phyloP scores from a whole-genome alignment of 2,797 vertebrate genomes.

The Acanthurus lineatus region DNA sequence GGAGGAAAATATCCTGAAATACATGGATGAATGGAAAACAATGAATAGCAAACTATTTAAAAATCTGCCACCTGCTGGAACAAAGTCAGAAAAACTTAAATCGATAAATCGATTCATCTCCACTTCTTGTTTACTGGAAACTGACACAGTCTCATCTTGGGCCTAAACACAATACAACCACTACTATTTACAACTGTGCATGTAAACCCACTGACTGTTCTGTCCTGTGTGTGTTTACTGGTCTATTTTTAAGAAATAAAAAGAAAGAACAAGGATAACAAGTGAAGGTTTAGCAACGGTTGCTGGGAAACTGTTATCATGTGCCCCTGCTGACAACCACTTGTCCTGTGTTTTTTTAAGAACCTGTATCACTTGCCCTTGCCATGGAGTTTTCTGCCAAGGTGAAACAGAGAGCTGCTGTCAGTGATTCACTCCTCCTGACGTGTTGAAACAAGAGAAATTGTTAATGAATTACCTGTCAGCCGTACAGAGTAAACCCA shows the following conservation, averaged over 20 bases:
- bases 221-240: not conserved
- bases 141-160: too few relatives aligned
- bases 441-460: slow-evolving; percentile 33
- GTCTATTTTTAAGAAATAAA: slow-evolving; percentile 25
- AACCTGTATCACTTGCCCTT: slow-evolving; percentile 29
- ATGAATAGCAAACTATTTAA: too few relatives aligned
- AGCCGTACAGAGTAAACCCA: slow-evolving; percentile 1
- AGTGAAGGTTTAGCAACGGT: slow-evolving; percentile 14
- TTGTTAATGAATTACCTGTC: slow-evolving; percentile 40
- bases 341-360: slow-evolving; percentile 23
- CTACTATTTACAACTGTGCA: too few relatives aligned
- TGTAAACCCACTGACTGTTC: not conserved
- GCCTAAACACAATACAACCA: too few relatives aligned
- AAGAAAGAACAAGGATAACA: slow-evolving; percentile 2
- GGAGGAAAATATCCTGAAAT: too few relatives aligned
- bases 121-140: too few relatives aligned
- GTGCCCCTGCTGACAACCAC: slow-evolving; percentile 27
- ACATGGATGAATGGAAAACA: too few relatives aligned
- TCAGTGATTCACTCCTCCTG: slow-evolving; percentile 38
- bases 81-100: too few relatives aligned
- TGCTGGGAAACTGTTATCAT: slow-evolving; percentile 48
- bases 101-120: too few relatives aligned
- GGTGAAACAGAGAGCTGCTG: slow-evolving; percentile 33
- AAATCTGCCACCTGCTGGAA: too few relatives aligned
- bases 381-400: slow-evolving; percentile 34